Conservation (phyloP, 2,888 invertebrate genomes). For the Drosophila lutescens region DNA sequence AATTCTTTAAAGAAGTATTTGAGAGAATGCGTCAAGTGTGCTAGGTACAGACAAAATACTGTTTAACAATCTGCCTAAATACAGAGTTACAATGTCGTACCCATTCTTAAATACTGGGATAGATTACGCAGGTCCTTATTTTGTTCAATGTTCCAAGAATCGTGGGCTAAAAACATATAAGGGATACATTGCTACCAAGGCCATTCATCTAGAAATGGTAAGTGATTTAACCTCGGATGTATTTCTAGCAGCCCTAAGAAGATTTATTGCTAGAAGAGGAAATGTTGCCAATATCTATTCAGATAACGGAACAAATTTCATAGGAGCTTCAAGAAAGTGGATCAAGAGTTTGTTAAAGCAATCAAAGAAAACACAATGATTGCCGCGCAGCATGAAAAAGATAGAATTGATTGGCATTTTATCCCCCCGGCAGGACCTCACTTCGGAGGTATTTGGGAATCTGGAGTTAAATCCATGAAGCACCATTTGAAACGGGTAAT, state of each 20-base stretch:
- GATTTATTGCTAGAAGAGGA: conserved; percentile 15
- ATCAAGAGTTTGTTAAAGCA: not conserved
- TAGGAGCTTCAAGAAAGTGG: conserved; percentile 10
- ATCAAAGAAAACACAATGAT: too few species aligned
- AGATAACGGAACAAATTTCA: not conserved
- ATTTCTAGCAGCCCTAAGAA: too few species aligned
- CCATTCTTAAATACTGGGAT: conserved; percentile 15
- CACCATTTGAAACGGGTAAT: not conserved
- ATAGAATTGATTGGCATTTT: conserved; percentile 4
- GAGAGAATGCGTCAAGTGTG: conserved; percentile 2
- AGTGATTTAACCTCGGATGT: too few species aligned
- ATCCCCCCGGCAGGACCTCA: conserved; percentile 6
- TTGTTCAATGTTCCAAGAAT: too few species aligned
- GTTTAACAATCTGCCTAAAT: too few species aligned
- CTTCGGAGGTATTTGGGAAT: conserved; percentile 9
- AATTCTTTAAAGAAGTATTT: conserved; percentile 9
- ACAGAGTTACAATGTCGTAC: too few species aligned
- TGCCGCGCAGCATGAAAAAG: not conserved
- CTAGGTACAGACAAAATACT: too few species aligned
- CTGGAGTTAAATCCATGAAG: not conserved
- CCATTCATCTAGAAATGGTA: too few species aligned
- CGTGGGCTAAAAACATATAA: too few species aligned
- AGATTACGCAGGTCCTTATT: too few species aligned
- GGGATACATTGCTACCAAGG: too few species aligned
- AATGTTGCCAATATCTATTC: conserved; percentile 12